Conservation (phyloP, 1,140 invertebrate species). For the Aphaenogaster floridana region DNA sequence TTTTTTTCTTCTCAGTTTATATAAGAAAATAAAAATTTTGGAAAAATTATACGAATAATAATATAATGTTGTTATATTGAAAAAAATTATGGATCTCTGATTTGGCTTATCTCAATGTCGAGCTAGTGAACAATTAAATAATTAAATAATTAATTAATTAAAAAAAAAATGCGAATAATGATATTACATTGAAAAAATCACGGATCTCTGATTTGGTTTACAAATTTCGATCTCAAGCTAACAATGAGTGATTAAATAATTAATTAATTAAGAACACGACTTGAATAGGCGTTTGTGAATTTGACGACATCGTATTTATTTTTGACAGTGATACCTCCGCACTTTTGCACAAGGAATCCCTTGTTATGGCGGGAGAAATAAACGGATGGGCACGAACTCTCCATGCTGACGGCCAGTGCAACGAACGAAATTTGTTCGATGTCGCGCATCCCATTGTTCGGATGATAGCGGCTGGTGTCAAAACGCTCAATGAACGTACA, state of each 20-base stretch:
- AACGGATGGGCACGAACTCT: slow-evolving; percentile 58
- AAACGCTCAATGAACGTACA: slow-evolving; percentile 61
- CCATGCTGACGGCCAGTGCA: slow-evolving; percentile 51
- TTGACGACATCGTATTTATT: slow-evolving; percentile 69
- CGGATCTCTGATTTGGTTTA: neutral
- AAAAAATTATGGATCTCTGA: neutral
- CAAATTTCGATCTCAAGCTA: slow-evolving; percentile 16
- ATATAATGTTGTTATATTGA: neutral
- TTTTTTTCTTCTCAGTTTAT: neutral
- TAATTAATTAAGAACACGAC: slow-evolving; percentile 41
- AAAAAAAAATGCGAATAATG: neutral
- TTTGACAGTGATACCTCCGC: slow-evolving; percentile 69
- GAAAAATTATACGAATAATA: neutral
- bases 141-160: slow-evolving; percentile 40
- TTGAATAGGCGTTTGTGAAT: slow-evolving; percentile 32
- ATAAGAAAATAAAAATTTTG: neutral
- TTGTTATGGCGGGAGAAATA: slow-evolving; percentile 67
- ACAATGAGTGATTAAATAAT: neutral
- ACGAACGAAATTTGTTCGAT: slow-evolving; percentile 64
- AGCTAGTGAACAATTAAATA: neutral
- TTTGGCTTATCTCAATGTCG: neutral
- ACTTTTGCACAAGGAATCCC: slow-evolving; percentile 69
- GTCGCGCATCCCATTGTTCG: slow-evolving; percentile 66
- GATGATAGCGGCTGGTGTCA: slow-evolving; percentile 64
- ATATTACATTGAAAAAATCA: neutral